These are phyloP conservation scores for Cygnus buccinator DNA, from an alignment of 2,113 vertebrate genomes.

Conservation along the genomic window DNA sequence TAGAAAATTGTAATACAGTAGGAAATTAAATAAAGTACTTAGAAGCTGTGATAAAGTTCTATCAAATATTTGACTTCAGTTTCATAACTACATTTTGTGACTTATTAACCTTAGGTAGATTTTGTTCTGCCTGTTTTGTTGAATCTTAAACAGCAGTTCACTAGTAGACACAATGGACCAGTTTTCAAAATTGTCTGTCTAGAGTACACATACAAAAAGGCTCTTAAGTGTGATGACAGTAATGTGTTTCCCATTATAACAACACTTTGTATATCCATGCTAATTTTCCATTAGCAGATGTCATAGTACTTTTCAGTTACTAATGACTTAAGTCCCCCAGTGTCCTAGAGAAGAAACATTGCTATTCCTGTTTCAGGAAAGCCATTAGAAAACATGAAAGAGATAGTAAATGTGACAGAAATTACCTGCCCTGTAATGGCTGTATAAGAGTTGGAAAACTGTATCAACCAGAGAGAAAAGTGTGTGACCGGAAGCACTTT, in stretches of 20 bases:
- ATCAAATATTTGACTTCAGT: background rate
- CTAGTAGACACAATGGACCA: background rate
- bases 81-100: conserved; percentile 34
- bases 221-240: background rate
- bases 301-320: background rate
- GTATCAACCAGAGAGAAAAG: background rate
- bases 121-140: conserved; percentile 1
- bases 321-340: background rate
- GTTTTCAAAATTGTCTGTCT: conserved; percentile 18
- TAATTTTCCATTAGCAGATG: background rate
- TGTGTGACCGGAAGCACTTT: background rate
- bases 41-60: background rate
- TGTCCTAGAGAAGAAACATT: background rate
- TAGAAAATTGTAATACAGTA: background rate
- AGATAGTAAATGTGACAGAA: background rate
- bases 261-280: background rate
- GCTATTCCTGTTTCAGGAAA: background rate
- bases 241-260: background rate
- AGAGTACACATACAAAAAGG: background rate
- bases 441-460: background rate
- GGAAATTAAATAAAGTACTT: background rate
- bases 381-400: background rate
- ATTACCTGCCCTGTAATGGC: background rate
- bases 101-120: conserved; percentile 2
- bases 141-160: conserved; percentile 6